A percentile compares a stretch with the other conserved stretches of the same genome.
These are phyloP conservation scores for Gallinago paraguaiae DNA, from an alignment of 2,113 vertebrate species.

Conservation along the genomic window DNA sequence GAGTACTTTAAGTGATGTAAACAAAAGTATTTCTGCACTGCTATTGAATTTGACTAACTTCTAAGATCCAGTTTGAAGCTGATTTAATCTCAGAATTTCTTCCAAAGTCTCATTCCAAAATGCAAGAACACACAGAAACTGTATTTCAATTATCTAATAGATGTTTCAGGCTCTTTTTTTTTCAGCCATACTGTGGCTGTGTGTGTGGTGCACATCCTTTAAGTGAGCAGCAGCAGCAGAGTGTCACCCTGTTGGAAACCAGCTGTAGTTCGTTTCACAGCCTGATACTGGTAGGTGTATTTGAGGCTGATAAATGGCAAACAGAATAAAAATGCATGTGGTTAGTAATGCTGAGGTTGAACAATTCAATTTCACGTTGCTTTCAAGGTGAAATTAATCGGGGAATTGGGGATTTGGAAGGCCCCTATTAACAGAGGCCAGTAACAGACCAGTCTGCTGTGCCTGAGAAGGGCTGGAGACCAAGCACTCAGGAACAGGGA, in stretches of 20 bases:
- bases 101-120: background rate
- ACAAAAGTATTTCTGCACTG: background rate
- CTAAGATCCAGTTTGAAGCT: background rate
- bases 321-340: background rate
- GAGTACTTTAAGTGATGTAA: background rate
- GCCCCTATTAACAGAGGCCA: background rate
- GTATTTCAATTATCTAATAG: background rate
- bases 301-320: background rate
- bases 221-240: background rate
- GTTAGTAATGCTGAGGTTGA: background rate
- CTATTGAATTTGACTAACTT: background rate
- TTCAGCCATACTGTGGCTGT: background rate
- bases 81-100: background rate
- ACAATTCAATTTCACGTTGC: background rate
- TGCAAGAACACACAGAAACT: background rate
- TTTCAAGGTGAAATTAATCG: background rate
- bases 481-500: background rate
- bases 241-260: background rate
- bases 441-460: background rate
- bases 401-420: background rate
- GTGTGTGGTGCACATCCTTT: background rate
- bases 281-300: rapidly evolving
- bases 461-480: background rate
- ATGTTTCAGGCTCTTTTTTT: background rate
- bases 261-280: background rate